These are phyloP conservation scores for Cactoblastis cactorum DNA, from an alignment of 2,888 invertebrate genomes.

Conservation along the genomic window DNA sequence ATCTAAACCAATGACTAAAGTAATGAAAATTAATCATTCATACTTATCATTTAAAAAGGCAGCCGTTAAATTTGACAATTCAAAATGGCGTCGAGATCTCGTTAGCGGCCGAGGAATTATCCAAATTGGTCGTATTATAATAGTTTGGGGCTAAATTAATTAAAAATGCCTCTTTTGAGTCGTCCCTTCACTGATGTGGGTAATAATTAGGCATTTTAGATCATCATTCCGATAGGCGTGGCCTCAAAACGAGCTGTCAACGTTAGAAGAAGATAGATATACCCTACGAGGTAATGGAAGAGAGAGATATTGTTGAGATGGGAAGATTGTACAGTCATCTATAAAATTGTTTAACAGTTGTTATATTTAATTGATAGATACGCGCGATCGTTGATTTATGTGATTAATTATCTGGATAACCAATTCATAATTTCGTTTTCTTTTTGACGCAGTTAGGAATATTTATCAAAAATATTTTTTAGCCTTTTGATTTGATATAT, in stretches of 20 bases:
- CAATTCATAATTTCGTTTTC: not conserved
- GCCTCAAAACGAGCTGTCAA: constrained; percentile 62
- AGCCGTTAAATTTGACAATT: constrained; percentile 53
- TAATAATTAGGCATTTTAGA: constrained; percentile 77
- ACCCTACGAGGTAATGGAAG: constrained; percentile 28
- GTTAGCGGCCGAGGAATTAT: constrained; percentile 71
- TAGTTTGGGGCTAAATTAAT: constrained; percentile 76
- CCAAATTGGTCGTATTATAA: constrained; percentile 75
- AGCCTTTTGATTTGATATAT: too few species aligned
- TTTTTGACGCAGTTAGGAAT: too few species aligned
- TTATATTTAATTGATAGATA: constrained; percentile 8
- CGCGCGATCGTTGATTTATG: constrained; percentile 5
- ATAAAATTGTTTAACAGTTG: constrained; percentile 7
- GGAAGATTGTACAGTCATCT: constrained; percentile 37
- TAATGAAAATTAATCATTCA: constrained; percentile 17
- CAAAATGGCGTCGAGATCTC: constrained; percentile 65
- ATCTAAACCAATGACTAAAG: constrained; percentile 16
- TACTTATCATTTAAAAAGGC: constrained; percentile 24
- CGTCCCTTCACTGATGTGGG: constrained; percentile 72
- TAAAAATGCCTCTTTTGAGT: constrained; percentile 71
- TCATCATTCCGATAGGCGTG: constrained; percentile 63
- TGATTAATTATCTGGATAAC: constrained; percentile 2
- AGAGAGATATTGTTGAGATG: constrained; percentile 52
- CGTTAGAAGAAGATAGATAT: constrained; percentile 40
- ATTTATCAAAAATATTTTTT: too few species aligned